phyloP scores from a whole-genome alignment of 30 jellyfish, hydroid and myxozoan species.

The Pelagia noctiluca region DNA sequence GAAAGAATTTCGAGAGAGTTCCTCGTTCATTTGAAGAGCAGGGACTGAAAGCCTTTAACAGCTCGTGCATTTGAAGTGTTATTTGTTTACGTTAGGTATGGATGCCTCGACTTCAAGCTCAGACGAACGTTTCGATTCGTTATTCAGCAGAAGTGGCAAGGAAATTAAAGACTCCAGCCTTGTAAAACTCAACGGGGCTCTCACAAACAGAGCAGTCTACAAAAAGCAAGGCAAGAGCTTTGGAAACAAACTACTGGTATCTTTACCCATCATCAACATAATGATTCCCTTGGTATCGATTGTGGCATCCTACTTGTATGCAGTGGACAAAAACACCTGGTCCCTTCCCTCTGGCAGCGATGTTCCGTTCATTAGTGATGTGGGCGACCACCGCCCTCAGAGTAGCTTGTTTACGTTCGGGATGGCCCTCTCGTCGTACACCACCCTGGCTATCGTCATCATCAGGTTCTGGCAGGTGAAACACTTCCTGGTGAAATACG shows the following conservation, averaged over 20 bases:
- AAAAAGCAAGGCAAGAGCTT: conserved; percentile 32
- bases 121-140: too few relatives aligned
- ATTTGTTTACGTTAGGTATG: too few relatives aligned
- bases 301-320: conserved; percentile 43
- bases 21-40: too few relatives aligned
- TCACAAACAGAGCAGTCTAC: conserved; percentile 13
- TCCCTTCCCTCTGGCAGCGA: conserved; percentile 20
- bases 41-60: too few relatives aligned
- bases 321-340: background rate
- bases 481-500: conserved; percentile 41
- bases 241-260: conserved; percentile 49
- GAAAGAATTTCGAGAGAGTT: too few relatives aligned
- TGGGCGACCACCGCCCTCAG: conserved; percentile 69
- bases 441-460: conserved; percentile 40
- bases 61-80: too few relatives aligned
- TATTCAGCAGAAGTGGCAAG: background rate
- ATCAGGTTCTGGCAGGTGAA: conserved; percentile 73
- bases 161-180: too few relatives aligned
- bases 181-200: background rate
- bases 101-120: too few relatives aligned
- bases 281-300: conserved; percentile 9
- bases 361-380: conserved; percentile 67
- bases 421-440: conserved; percentile 19
- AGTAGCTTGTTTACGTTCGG: conserved; percentile 75
- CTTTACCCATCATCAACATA: conserved; percentile 53